phyloP scores from a whole-genome alignment of 2,797 vertebrate species.

The Crypturellus tataupa region DNA sequence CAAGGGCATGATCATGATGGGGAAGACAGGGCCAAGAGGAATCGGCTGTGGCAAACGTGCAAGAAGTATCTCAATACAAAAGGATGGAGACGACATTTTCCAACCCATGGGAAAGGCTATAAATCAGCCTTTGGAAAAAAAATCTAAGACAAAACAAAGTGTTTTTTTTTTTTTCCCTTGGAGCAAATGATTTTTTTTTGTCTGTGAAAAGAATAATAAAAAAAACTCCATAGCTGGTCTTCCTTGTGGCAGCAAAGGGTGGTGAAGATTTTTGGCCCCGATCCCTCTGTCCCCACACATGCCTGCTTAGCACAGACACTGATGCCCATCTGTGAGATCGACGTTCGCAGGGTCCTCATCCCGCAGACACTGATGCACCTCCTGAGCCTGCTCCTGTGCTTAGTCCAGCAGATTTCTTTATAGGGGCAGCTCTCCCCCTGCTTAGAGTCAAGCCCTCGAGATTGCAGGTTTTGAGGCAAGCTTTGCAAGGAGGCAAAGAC shows the following conservation, averaged over 20 bases:
- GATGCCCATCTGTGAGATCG: not conserved
- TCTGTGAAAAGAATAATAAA: not conserved
- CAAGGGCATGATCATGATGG: not conserved
- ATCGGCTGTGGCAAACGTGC: not conserved
- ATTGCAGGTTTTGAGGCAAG: not conserved
- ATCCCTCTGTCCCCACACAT: not conserved
- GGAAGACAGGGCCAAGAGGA: not conserved
- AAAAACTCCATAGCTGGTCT: conserved; percentile 1
- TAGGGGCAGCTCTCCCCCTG: not conserved
- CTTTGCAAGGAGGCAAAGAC: conserved; percentile 24
- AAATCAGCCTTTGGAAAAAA: conserved; percentile 13
- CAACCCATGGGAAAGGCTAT: not conserved
- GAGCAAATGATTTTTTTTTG: conserved; percentile 52
- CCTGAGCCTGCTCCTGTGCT: not conserved
- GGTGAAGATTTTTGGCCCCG: conserved; percentile 30
- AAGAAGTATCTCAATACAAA: not conserved
- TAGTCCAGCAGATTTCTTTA: conserved; percentile 1
- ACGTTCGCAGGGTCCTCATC: not conserved
- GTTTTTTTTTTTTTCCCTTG: not conserved
- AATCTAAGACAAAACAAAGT: conserved; percentile 7
- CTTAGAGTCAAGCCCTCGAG: not conserved
- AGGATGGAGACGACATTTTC: not conserved
- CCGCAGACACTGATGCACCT: not conserved
- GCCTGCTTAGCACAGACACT: conserved; percentile 17
- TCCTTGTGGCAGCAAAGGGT: not conserved